Conservation (phyloP, 2,888 invertebrate species). For the Cephus runcator region DNA sequence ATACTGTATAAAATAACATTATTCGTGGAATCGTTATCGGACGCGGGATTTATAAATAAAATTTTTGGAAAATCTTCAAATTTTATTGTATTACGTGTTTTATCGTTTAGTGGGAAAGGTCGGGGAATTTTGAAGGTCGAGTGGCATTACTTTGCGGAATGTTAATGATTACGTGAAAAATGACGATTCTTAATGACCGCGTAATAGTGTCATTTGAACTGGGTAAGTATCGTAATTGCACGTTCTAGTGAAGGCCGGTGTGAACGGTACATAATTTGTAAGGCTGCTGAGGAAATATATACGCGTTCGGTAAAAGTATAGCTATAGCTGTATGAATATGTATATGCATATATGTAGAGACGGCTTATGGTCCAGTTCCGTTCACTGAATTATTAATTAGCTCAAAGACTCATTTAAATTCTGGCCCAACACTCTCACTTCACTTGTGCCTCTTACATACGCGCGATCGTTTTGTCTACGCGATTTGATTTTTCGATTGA, state of each 20-base stretch:
- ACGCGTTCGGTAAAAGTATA: neutral
- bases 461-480: neutral
- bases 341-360: neutral
- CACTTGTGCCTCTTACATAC: neutral
- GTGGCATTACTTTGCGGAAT: neutral
- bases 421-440: conserved; percentile 7
- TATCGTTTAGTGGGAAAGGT: neutral
- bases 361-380: conserved; percentile 33
- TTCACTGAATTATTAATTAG: conserved; percentile 39
- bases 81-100: neutral
- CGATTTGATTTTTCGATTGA: neutral
- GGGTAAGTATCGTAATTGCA: neutral
- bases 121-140: neutral
- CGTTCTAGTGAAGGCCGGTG: neutral
- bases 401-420: conserved; percentile 32
- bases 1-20: neutral
- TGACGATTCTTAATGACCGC: neutral
- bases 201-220: neutral
- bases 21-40: neutral
- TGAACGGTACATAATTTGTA: neutral
- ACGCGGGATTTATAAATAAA: neutral
- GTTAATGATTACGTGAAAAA: neutral
- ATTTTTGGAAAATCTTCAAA: neutral
- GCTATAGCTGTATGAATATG: neutral
- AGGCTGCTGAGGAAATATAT: neutral